These are phyloP conservation scores for Tupiocoris notatus DNA, from an alignment of 2,888 invertebrate species.

Conservation along the genomic window DNA sequence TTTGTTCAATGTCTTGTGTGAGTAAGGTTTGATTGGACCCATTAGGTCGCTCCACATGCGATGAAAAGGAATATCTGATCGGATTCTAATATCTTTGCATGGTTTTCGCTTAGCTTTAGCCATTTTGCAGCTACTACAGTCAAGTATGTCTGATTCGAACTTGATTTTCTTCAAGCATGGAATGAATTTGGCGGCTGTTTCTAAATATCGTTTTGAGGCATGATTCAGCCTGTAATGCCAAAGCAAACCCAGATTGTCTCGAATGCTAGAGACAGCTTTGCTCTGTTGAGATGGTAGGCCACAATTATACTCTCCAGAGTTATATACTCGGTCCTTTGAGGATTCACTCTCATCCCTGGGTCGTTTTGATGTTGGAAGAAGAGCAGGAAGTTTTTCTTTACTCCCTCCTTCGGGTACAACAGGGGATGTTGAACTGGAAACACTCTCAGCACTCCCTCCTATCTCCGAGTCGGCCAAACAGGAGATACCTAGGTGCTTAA, in stretches of 20 bases:
- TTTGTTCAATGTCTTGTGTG: neutral
- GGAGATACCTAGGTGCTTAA: neutral
- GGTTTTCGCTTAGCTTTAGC: neutral
- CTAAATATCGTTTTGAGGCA: too few relatives aligned
- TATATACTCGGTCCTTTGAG: too few relatives aligned
- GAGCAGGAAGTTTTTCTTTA: too few relatives aligned
- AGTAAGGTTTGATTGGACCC: neutral
- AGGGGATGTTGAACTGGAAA: too few relatives aligned
- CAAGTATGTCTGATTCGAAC: neutral
- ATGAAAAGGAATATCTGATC: neutral
- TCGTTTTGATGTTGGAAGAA: too few relatives aligned
- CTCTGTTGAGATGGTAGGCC: neutral
- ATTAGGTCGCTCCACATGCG: conserved; percentile 16
- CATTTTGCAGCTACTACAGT: neutral
- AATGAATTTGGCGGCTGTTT: neutral
- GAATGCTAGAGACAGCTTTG: neutral
- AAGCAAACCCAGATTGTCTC: conserved; percentile 3
- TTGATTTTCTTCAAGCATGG: neutral
- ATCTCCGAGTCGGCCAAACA: neutral
- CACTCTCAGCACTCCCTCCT: neutral
- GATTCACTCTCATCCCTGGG: too few relatives aligned
- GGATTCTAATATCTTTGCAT: neutral
- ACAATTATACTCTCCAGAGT: too few relatives aligned
- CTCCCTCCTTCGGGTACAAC: too few relatives aligned
- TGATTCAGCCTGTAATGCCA: conserved; percentile 10